Base-by-base conservation (phyloP, 2,888 invertebrate genomes). In the Pogonocherus hispidulus region DNA sequence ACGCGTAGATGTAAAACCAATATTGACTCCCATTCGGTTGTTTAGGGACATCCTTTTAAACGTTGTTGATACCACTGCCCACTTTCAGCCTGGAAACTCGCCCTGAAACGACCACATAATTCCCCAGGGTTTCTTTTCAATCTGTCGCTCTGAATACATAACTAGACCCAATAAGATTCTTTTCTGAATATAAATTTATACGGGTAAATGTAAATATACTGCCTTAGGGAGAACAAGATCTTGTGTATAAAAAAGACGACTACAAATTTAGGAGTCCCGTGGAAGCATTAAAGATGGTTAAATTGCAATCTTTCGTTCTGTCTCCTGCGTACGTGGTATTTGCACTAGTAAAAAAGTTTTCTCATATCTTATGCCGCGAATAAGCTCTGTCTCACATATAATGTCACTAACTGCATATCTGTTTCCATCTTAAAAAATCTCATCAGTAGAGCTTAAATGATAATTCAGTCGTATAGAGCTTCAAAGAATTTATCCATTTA, bases 111-210 rank as follows among this genome's bases (percentile, higher is more conserved):
- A 59, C 66, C 57, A 59, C 59, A 66, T 52, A 47, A 68, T 74
- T 78, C 77, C 75, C 77, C 66, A 78, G 80, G 80, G 80, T 80
- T 79, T 80, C 78, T 79, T 79, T 81, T 79, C 79, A 78, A 79
- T 80, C 78, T 79, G 79, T 77, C 76, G 80, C 75, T 74, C 76
- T 82, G 75, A 76, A 76, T 76, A 75, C 73, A 67, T 74, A 75
- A 75, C 72, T 65, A 67, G 67, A 74, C 67, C 68, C 75, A 70
- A 72, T 70, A 67, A 72, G 73, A 72, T 70, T 69, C 72, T 69
- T 70, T 66, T 67, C 68, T 68, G 68, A 71, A 68, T 62, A 70
- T 65, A 70, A 72, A 73, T 64, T 63, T 68, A 57, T 67, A 62
- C 64, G 37, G 62, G 69, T 64, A 62, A 56, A 72, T 72, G 63